Conservation (phyloP, 2,113 vertebrate species). For the Ameiurus melas region DNA sequence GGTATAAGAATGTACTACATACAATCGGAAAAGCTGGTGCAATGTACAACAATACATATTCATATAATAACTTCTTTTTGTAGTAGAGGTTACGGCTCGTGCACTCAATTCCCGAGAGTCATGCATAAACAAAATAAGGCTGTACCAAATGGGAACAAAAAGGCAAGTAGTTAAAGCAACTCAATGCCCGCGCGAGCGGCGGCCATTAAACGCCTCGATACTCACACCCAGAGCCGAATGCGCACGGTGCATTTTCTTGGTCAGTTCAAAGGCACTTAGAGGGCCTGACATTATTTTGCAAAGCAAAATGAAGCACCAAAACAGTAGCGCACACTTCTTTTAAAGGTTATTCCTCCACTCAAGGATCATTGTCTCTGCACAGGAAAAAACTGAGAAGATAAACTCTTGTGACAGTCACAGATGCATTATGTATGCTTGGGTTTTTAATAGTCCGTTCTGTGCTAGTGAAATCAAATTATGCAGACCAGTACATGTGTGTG, state of each 20-base stretch:
- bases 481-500: slow-evolving; percentile 36
- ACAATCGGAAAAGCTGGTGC: background rate
- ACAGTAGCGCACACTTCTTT: slow-evolving; percentile 31
- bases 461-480: slow-evolving; percentile 45
- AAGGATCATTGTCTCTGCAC: slow-evolving; percentile 38
- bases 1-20: no score
- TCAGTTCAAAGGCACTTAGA: slow-evolving; percentile 33
- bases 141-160: slow-evolving; percentile 12
- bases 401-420: slow-evolving; percentile 52
- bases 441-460: slow-evolving; percentile 51
- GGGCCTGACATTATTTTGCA: slow-evolving; percentile 23
- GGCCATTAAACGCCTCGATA: slow-evolving; percentile 29
- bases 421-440: slow-evolving; percentile 53
- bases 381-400: slow-evolving; percentile 43
- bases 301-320: slow-evolving; percentile 33
- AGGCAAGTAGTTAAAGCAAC: slow-evolving; percentile 10
- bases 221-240: slow-evolving; percentile 4
- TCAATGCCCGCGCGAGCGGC: background rate
- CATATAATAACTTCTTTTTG: background rate
- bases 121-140: background rate
- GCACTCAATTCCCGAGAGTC: background rate
- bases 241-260: slow-evolving; percentile 15
- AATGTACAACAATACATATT: background rate
- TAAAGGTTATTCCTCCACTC: slow-evolving; percentile 52
- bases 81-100: background rate